Percentiles rank a stretch among this genome's conserved stretches.
Evolutionary conservation across 64 coral and sea anemone genomes (phyloP).

Genomic region (Montipora foliosa): DNA sequence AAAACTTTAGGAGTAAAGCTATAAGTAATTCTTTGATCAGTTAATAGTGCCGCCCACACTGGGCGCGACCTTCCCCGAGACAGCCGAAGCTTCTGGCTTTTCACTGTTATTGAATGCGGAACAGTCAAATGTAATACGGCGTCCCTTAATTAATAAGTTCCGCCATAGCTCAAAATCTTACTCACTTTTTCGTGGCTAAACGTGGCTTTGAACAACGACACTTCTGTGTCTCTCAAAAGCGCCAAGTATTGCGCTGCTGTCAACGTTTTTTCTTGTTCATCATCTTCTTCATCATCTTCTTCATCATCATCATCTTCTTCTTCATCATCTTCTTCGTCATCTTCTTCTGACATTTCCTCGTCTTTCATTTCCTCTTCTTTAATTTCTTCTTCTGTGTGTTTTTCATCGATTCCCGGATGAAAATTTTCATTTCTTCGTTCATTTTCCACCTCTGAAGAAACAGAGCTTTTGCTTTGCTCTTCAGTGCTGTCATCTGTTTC

Average conservation of each 20-base stretch:
- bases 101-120: no score
- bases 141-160: no score
- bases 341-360: not conserved
- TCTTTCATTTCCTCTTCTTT: not conserved
- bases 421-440: not conserved
- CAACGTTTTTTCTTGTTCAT: slow-evolving; percentile 9
- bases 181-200: slow-evolving; percentile 55
- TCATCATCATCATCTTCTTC: not conserved
- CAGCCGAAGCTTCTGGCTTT: no score
- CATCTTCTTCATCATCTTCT: not conserved
- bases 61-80: no score
- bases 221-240: slow-evolving; percentile 67
- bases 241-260: slow-evolving; percentile 64
- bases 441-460: not conserved
- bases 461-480: not conserved
- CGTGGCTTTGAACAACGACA: slow-evolving; percentile 42
- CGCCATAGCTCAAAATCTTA: not conserved
- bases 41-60: no score
- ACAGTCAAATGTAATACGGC: no score
- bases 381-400: no score
- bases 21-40: no score
- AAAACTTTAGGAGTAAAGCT: no score
- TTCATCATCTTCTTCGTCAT: not conserved
- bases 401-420: not conserved
- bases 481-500: not conserved